Evolutionary conservation across 2,113 vertebrate genomes (phyloP).

Genomic region (Ranitomeya imitator): DNA sequence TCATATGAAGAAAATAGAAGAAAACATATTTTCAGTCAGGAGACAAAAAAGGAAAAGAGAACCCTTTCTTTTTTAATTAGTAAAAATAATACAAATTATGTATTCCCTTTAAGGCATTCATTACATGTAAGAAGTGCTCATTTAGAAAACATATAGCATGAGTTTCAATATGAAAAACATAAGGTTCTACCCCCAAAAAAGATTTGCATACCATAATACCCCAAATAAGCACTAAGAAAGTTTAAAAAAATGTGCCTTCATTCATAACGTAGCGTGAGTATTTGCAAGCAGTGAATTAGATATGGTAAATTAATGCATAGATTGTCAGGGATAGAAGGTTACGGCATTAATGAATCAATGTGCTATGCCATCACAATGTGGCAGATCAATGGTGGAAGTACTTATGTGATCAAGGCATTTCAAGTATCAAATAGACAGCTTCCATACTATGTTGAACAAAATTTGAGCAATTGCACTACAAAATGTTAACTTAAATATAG

Average conservation of each 20-base stretch:
- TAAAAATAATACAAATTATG: too few relatives aligned
- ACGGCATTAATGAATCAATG: slow-evolving; percentile 52
- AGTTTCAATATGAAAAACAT: too few relatives aligned
- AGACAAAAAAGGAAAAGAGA: too few relatives aligned
- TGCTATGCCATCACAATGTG: slow-evolving; percentile 36
- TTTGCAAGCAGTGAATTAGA: slow-evolving; percentile 27
- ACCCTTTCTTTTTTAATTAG: too few relatives aligned
- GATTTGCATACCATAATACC: neutral
- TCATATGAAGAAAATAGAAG: too few relatives aligned
- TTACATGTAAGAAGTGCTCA: too few relatives aligned
- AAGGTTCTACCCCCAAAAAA: neutral
- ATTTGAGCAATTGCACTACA: slow-evolving; percentile 23
- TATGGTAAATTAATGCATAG: slow-evolving; percentile 36
- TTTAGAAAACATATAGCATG: too few relatives aligned
- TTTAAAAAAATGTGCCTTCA: neutral
- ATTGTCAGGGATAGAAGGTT: slow-evolving; percentile 40
- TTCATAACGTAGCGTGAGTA: neutral
- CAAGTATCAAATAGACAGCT: slow-evolving; percentile 49
- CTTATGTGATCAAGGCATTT: slow-evolving; percentile 54
- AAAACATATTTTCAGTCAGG: too few relatives aligned
- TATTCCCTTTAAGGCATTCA: too few relatives aligned
- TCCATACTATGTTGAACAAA: slow-evolving; percentile 44
- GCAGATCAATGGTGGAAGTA: slow-evolving; percentile 52
- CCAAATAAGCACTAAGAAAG: neutral
- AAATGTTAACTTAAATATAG: slow-evolving; percentile 53